Evolutionary conservation across 92 coral and sea anemone genomes (phyloP), one percentile per base, ranked within the genome.

Genomic region (Galaxea fascicularis): DNA sequence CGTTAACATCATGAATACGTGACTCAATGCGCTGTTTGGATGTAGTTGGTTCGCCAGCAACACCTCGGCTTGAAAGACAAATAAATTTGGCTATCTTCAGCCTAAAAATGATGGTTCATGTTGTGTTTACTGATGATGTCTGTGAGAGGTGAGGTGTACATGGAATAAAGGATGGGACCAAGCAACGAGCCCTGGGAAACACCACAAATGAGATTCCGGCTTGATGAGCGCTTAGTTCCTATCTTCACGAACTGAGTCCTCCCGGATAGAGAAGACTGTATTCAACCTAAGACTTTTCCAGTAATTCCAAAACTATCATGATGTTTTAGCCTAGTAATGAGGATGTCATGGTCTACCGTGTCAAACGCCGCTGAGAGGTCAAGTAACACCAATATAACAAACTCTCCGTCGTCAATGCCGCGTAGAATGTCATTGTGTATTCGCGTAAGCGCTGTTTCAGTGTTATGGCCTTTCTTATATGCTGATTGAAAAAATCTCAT

Each of bases 381-480:
- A n/a, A n/a, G n/a, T 25, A 69, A 51, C 65, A 86, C 44, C 63
- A 79, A 56, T 31, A 86, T 53, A 35, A 86, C 87, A 71, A 79
- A 20, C 18, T 59, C 73, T 31, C 31, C 45, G 60, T 44, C 79
- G 79, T 79, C 86, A 66, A 71, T 79, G 65, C 22, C 73, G 53
- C 80, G 74, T 18, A 86, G 86, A 70, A 79, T 86, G 74, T 86
- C 80, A 85, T 76, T 85, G 51, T 64, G 89, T 29, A 85, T 72
- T 71, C 83, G 76, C 18, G 79, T 25, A 21, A 76, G 84, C 76
- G 84, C 84, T 22, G 89, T 86, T 57, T 84, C 76, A 84, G 82
- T 62, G 49, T 82, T 84, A 64, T 84, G 75, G 72, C 41, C 68
- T 51, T 76, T 65, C 74, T 47, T 74, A 56, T 85, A 67, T 17